A percentile compares a stretch with the other conserved stretches of the same genome.
phyloP scores from a whole-genome alignment of 2,113 vertebrate genomes.

The Anarrhichthys ocellatus region DNA sequence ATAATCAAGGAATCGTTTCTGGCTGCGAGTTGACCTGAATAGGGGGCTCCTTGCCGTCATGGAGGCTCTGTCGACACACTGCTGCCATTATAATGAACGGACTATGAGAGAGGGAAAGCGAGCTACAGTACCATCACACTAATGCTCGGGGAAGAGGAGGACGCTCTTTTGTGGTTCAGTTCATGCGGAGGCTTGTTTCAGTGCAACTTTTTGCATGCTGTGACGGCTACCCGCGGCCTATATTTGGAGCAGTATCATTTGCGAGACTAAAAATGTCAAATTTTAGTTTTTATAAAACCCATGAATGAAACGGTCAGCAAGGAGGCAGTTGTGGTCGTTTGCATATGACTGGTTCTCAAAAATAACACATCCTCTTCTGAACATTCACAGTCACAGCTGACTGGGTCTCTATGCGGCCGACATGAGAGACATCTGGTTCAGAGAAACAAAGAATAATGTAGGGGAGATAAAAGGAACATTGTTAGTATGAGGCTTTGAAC shows the following conservation, averaged over 20 bases:
- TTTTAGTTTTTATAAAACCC: constrained; percentile 16
- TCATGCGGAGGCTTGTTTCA: constrained; percentile 48
- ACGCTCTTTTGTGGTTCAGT: constrained; percentile 19
- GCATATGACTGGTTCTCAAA: constrained; percentile 2
- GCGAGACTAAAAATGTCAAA: constrained; percentile 5
- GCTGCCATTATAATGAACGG: constrained; percentile 60
- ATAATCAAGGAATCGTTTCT: constrained; percentile 76
- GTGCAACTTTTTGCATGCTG: constrained; percentile 19
- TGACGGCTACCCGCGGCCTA: constrained; percentile 26
- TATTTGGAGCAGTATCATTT: constrained; percentile 35
- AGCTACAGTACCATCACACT: constrained; percentile 29
- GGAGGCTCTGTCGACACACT: constrained; percentile 40
- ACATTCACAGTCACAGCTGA: background rate
- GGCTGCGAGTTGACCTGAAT: constrained; percentile 78
- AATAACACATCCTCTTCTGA: background rate
- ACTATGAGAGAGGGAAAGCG: constrained; percentile 33
- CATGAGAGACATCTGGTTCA: constrained; percentile 31
- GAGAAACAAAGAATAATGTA: constrained; percentile 1
- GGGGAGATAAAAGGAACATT: background rate
- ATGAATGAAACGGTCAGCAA: constrained; percentile 29
- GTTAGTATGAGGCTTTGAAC: background rate
- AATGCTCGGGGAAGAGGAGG: constrained; percentile 25
- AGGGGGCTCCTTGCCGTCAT: constrained; percentile 38
- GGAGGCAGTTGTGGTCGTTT: constrained; percentile 5
- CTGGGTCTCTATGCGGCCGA: constrained; percentile 4